A percentile compares a stretch with the other conserved stretches of the same genome.
Evolutionary conservation across 2,113 vertebrate genomes (phyloP).

Genomic region (Pteronura brasiliensis): DNA sequence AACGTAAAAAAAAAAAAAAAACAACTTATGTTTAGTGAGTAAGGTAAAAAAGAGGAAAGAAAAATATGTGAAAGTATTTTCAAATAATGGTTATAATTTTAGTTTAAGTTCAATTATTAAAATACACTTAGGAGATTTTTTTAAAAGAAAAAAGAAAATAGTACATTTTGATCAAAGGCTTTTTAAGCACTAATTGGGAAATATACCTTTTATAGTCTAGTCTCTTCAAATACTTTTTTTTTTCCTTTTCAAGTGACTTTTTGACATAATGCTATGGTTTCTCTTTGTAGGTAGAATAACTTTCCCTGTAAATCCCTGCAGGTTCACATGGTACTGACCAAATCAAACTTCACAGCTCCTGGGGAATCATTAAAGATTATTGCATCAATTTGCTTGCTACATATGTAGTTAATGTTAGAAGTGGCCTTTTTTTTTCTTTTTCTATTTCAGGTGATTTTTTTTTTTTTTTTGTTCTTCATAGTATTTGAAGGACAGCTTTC

Average conservation of each 20-base stretch:
- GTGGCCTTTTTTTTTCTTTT: neutral
- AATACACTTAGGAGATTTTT: constrained; percentile 18
- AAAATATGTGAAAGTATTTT: neutral
- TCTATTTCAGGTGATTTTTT: neutral
- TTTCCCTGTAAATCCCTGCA: neutral
- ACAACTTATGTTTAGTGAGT: neutral
- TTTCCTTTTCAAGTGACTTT: neutral
- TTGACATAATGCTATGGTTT: neutral
- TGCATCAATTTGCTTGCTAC: neutral
- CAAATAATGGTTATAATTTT: constrained; percentile 45
- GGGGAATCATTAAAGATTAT: constrained; percentile 33
- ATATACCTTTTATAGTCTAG: constrained; percentile 1
- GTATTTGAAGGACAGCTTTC: constrained; percentile 8
- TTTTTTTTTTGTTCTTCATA: neutral
- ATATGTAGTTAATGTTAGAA: constrained; percentile 14
- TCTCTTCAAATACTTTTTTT: neutral
- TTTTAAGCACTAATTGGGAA: constrained; percentile 55
- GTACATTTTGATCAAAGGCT: constrained; percentile 33
- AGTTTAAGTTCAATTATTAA: constrained; percentile 33
- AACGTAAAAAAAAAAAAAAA: neutral
- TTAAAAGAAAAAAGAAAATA: neutral
- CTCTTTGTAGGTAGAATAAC: constrained; percentile 40
- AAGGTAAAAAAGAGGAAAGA: neutral
- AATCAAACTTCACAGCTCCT: constrained; percentile 29
- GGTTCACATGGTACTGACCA: neutral